Conservation (phyloP, 2,113 vertebrate genomes). For the Chaetorhynchus papuensis region DNA sequence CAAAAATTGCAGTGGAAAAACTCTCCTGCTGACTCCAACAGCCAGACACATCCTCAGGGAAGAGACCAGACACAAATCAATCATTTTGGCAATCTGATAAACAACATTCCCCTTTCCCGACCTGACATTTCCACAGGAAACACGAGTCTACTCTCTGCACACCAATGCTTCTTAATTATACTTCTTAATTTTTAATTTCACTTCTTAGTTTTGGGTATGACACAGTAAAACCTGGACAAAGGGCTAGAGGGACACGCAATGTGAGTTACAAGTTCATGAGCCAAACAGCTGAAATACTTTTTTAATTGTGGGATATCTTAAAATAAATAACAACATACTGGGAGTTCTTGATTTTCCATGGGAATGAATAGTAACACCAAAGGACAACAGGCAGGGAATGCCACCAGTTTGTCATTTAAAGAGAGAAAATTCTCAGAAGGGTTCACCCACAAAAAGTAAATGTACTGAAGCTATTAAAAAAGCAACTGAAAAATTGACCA, state of each 20-base stretch:
- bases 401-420: background rate
- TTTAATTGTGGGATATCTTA: background rate
- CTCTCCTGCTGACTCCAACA: background rate
- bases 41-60: background rate
- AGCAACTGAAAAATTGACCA: background rate
- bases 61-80: background rate
- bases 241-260: accelerated
- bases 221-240: accelerated
- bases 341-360: background rate
- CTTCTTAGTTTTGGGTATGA: background rate
- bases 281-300: background rate
- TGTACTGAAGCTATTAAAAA: background rate
- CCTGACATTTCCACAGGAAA: background rate
- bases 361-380: background rate
- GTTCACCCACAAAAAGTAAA: background rate
- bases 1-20: background rate
- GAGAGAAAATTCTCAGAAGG: background rate
- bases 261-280: accelerated
- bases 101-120: background rate
- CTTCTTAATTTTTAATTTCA: background rate
- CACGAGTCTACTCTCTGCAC: background rate
- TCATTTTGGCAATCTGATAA: background rate
- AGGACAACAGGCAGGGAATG: background rate
- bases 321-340: background rate
- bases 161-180: accelerated